These are phyloP conservation scores for Epizoanthus fatuus DNA, from an alignment of 92 coral and sea anemone species.

Conservation along the genomic window DNA sequence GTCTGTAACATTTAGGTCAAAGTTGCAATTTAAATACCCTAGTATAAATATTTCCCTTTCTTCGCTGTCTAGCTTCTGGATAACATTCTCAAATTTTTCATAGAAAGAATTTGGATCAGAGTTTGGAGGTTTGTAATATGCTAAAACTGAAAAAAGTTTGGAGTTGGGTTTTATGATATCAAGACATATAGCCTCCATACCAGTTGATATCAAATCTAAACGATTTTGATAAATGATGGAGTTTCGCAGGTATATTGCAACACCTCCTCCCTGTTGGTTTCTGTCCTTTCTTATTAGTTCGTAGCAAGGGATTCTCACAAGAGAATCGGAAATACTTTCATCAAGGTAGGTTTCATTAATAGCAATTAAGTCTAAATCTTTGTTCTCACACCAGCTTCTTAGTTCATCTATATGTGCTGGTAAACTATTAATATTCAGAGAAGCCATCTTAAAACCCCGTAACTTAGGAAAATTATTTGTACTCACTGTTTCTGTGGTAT, in stretches of 20 bases:
- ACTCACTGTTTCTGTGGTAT: no score
- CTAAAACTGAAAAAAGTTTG: constrained; percentile 17
- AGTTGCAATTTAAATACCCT: constrained; percentile 17
- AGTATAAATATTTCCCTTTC: constrained; percentile 23
- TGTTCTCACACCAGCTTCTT: no score
- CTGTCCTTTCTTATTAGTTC: no score
- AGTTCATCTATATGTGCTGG: no score
- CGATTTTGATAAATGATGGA: not conserved
- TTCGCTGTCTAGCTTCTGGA: constrained; percentile 17
- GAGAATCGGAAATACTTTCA: no score
- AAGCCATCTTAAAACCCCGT: no score
- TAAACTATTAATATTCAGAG: no score
- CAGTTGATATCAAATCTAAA: not conserved
- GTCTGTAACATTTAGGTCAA: constrained; percentile 7
- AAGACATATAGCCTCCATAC: constrained; percentile 20
- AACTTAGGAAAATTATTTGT: no score
- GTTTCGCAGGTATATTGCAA: constrained; percentile 16
- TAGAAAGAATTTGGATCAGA: constrained; percentile 1
- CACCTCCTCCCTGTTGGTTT: no score
- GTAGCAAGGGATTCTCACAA: no score
- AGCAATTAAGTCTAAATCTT: no score
- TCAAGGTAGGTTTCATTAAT: no score
- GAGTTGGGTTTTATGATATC: constrained; percentile 3
- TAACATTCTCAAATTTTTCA: not conserved
- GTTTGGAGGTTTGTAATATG: constrained; percentile 19